Percentiles rank a stretch among this genome's conserved stretches.
Conservation (phyloP, 1,140 invertebrate genomes). For the Macrotrachela quadricornifera region DNA sequence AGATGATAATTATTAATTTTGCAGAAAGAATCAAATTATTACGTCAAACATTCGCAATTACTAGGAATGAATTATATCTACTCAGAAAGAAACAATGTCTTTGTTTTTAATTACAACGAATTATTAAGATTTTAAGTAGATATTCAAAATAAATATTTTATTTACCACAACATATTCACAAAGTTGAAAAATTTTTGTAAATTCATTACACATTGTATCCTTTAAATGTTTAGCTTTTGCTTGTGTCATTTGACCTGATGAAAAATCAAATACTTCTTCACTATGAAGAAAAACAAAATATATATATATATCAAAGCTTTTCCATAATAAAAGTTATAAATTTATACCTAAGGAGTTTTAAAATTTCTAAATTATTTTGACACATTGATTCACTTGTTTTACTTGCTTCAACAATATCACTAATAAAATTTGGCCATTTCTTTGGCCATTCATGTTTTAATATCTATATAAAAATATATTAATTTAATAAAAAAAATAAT, state of each 20-base stretch:
- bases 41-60: no score
- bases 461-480: no score
- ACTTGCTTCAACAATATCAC: conserved; percentile 91
- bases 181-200: conserved; percentile 86
- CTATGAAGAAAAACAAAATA: conserved; percentile 19
- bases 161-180: conserved; percentile 55
- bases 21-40: no score
- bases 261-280: conserved; percentile 98
- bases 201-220: conserved; percentile 96
- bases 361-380: conserved; percentile 96
- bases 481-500: no score
- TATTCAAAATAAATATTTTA: background rate
- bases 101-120: no score
- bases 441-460: conserved; percentile 98
- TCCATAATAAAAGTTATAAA: no score
- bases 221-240: conserved; percentile 96
- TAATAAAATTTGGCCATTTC: conserved; percentile 96
- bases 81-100: no score
- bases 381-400: conserved; percentile 96
- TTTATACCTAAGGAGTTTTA: conserved; percentile 57
- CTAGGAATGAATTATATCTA: no score
- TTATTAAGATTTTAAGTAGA: no score
- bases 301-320: no score
- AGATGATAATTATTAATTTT: no score
- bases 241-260: conserved; percentile 85